phyloP scores from a whole-genome alignment of 1,140 invertebrate species.

The Onthophagus taurus region DNA sequence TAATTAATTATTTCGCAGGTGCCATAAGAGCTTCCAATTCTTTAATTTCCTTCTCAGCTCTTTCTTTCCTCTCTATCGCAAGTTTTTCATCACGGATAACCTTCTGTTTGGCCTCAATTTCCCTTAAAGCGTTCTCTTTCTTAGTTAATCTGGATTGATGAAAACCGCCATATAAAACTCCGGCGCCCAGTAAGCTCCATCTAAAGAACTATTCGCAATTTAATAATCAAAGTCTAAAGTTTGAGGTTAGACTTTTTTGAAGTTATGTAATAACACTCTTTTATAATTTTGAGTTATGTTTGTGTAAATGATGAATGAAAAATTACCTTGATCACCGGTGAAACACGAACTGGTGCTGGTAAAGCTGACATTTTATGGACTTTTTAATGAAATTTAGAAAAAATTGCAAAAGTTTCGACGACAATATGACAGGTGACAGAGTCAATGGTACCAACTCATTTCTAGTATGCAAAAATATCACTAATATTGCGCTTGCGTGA shows the following conservation, averaged over 20 bases:
- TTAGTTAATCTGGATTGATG: slow-evolving; percentile 58
- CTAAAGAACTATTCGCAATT: slow-evolving; percentile 48
- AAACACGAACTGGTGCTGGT: slow-evolving; percentile 57
- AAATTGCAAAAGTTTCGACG: too few relatives aligned
- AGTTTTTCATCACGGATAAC: slow-evolving; percentile 56
- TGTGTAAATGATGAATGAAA: not conserved
- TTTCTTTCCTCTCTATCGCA: slow-evolving; percentile 53
- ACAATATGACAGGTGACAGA: too few relatives aligned
- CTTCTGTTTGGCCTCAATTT: slow-evolving; percentile 55
- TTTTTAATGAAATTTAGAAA: not conserved
- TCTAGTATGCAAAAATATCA: too few relatives aligned
- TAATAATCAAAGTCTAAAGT: not conserved
- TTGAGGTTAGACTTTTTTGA: slow-evolving; percentile 2
- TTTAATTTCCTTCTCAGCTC: slow-evolving; percentile 38
- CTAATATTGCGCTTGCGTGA: too few relatives aligned
- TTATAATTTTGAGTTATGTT: not conserved
- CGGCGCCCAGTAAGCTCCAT: slow-evolving; percentile 58
- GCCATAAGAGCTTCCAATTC: slow-evolving; percentile 27
- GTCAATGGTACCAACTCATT: too few relatives aligned
- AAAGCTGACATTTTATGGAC: slow-evolving; percentile 39
- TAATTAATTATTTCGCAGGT: slow-evolving; percentile 21
- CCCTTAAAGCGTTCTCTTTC: slow-evolving; percentile 53
- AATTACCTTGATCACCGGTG: slow-evolving; percentile 61
- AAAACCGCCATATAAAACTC: slow-evolving; percentile 59
- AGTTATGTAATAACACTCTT: not conserved